Base-by-base conservation (phyloP, 1,140 invertebrate genomes). In the Euborellia annulipes region DNA sequence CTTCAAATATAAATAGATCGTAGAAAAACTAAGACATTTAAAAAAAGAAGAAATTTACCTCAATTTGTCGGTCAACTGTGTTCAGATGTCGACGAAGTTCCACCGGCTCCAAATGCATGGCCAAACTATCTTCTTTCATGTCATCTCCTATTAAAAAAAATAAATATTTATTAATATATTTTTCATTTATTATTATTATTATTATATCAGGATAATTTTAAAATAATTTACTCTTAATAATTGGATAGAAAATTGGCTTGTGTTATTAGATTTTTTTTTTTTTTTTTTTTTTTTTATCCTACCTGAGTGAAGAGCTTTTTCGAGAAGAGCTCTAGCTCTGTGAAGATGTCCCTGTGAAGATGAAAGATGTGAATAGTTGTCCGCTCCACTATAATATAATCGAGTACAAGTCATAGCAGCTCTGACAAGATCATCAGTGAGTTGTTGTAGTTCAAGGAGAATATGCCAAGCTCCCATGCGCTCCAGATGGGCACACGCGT, bases 341-440 rank as follows among this genome's bases (percentile, higher is more conserved):
- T 64, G 44, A n/a, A 83, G 61, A 50, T 73, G 69, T 46, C 70
- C 61, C 0, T 60, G 58, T 41, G 73, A 68, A 1, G 58, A 55
- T 20, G 62, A 63, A 23, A 82, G 53, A 50, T 76, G 71, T 0
- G 62, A 62, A 53, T 72, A 79, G 41, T 61, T 69, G 2, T 61
- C 61, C 3, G 68, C 62, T 22, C 71, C 64, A 18, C 71, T 62
- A 1, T 70, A 60, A 55, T 82, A 84, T 55, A 83, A 75, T 47
- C 72, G 67, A 7, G 80, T 77, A 51, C 79, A 83, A 0, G 79
- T 79, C 62, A 83, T 80, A 1, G 79, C 72, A 0, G 81, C 79
- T 45, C 82, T 65, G 3, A 82, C 67, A 43, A 73, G 71, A 59
- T 84, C 80, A 7, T 70, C 71, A 52, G 78, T 73, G 17, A 74